phyloP scores from a whole-genome alignment of 2,113 vertebrate species.

The Thymallus thymallus region DNA sequence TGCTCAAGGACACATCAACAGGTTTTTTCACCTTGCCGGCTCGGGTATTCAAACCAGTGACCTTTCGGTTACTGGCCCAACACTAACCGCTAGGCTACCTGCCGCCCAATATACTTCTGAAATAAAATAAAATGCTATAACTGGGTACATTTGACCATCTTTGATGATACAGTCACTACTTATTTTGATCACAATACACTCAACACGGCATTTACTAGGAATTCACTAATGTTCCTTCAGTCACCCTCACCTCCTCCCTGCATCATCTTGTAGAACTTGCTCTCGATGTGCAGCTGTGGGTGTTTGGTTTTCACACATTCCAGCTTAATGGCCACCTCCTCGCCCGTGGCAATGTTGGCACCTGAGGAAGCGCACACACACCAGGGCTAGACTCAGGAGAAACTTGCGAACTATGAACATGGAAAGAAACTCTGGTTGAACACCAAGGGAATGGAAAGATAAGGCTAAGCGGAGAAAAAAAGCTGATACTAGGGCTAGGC shows the following conservation, averaged over 20 bases:
- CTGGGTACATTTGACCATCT: too few relatives aligned
- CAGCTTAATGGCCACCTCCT: slow-evolving; percentile 96
- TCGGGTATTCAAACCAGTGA: too few relatives aligned
- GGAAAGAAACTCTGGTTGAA: slow-evolving; percentile 27
- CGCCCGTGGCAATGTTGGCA: slow-evolving; percentile 95
- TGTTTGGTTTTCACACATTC: slow-evolving; percentile 98
- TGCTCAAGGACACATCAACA: too few relatives aligned
- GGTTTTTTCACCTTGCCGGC: too few relatives aligned
- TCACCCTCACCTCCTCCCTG: slow-evolving; percentile 88
- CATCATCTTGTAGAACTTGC: slow-evolving; percentile 99
- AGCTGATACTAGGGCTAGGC: neutral
- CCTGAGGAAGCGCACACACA: slow-evolving; percentile 67
- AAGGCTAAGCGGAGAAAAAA: neutral
- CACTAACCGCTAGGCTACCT: too few relatives aligned
- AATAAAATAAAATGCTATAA: too few relatives aligned
- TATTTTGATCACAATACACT: too few relatives aligned
- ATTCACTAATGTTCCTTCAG: neutral
- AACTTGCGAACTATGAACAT: slow-evolving; percentile 1
- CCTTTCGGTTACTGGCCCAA: too few relatives aligned
- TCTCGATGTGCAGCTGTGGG: slow-evolving; percentile 96
- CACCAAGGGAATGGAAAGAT: neutral
- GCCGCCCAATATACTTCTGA: too few relatives aligned
- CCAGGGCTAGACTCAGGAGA: neutral
- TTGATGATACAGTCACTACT: too few relatives aligned
- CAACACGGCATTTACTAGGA: too few relatives aligned